Evolutionary conservation across 2,113 vertebrate species (phyloP), one percentile per base, ranked within the genome.

Genomic region (Onychorhynchus coronatus): DNA sequence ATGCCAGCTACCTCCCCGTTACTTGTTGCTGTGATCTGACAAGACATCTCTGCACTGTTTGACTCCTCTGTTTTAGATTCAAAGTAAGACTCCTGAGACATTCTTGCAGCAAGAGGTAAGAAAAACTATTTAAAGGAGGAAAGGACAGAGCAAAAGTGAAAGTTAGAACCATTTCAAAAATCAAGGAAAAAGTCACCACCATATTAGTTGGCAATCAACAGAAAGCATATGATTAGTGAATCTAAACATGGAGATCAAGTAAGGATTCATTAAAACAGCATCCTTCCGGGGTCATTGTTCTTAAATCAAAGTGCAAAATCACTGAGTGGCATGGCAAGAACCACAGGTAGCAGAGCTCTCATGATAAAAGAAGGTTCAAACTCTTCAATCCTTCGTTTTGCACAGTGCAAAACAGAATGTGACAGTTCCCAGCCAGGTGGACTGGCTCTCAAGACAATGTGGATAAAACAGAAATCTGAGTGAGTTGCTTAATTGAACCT

Each of bases 11-110:
- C 98, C 98, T 98, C 98, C 98, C 98, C 98, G 96, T 99, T 99
- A 98, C 98, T 97, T 85, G 98, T 96, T 98, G 99, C 91, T 95
- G 98, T 98, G 98, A 99, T 99, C 98, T 99, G 98, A 98, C 98
- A 99, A 80, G 99, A 99, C 98, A 99, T 98, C 98, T 98, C 98
- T 96, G 99, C 98, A 98, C 98, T 99, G 97, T 99, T 99, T 97
- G 98, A 99, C 94, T 99, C 98, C 98, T 98, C 98, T 98, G 98
- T 99, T 98, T 99, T 98, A 98, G 98, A 98, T 98, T 99, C 98
- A 99, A 98, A 99, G 98, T 98, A 99, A 96, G 98, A 99, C 98
- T 99, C 98, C 97, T 99, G 96, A 98, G 98, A 99, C 98, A 99
- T 98, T 98, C 98, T 99, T 98, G 98, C 98, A 98, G 98, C 97